These are phyloP conservation scores for Listrodromus nycthemerus DNA, from an alignment of 2,888 invertebrate species.

Conservation along the genomic window DNA sequence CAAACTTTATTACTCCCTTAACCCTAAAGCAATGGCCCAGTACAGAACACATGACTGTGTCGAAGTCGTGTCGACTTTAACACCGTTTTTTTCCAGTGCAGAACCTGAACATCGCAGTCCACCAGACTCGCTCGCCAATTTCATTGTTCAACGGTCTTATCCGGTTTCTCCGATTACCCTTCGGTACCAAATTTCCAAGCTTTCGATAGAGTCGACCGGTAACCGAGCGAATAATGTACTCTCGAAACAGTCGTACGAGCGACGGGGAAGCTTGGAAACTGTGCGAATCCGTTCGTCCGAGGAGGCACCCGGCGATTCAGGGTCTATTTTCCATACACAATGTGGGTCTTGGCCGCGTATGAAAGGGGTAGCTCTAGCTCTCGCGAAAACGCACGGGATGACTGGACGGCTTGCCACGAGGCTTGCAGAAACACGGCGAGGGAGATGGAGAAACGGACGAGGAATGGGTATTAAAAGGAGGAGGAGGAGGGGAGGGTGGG, in stretches of 20 bases:
- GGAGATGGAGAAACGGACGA: constrained; percentile 1
- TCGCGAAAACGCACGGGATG: background rate
- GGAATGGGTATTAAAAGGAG: constrained; percentile 34
- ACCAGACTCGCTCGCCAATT: background rate
- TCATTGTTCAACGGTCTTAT: background rate
- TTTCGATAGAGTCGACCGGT: constrained; percentile 30
- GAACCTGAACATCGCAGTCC: background rate
- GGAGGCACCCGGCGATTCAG: constrained; percentile 31
- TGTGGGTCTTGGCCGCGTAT: constrained; percentile 45
- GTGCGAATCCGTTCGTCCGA: constrained; percentile 24
- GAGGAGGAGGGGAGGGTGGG: constrained; percentile 4
- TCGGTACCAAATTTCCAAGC: constrained; percentile 17
- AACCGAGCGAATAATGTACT: constrained; percentile 30
- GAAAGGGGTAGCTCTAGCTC: constrained; percentile 26
- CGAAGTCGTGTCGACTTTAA: too few species aligned
- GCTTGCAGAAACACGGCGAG: constrained; percentile 23
- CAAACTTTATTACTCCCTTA: too few species aligned
- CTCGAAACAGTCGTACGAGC: constrained; percentile 11
- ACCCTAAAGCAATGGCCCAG: too few species aligned
- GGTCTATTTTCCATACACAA: constrained; percentile 53
- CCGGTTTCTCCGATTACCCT: background rate
- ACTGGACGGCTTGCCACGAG: constrained; percentile 22
- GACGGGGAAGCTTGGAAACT: constrained; percentile 29
- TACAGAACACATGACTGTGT: too few species aligned
- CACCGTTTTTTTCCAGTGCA: too few species aligned